Evolutionary conservation across 2,113 vertebrate genomes (phyloP).

Genomic region (Alouatta palliata): DNA sequence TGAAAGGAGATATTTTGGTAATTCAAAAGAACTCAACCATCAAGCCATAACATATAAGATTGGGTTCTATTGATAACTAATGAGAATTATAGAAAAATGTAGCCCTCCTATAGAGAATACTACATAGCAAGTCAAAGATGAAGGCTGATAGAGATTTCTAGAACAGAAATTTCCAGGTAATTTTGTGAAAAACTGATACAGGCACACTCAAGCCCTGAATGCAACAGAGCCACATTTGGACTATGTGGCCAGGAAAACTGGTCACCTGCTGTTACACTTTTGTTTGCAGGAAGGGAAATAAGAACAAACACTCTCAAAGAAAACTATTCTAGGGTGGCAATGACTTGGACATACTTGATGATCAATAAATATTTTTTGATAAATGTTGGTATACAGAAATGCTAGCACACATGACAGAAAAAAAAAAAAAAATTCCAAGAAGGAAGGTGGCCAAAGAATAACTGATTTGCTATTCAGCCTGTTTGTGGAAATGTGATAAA

Average conservation of each 20-base stretch:
- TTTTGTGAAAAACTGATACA: background rate
- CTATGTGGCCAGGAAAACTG: background rate
- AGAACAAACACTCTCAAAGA: background rate
- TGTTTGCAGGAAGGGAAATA: background rate
- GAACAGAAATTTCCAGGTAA: background rate
- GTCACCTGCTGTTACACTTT: background rate
- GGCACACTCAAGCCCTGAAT: background rate
- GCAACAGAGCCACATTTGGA: background rate
- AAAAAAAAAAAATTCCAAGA: background rate
- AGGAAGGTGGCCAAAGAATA: background rate
- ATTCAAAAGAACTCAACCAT: conserved; percentile 33
- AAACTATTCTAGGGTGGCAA: background rate
- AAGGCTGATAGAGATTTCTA: background rate
- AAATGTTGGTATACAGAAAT: background rate
- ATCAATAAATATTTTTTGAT: background rate
- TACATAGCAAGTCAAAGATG: background rate
- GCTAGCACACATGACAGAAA: background rate
- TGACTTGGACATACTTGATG: background rate
- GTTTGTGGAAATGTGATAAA: background rate
- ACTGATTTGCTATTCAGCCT: background rate
- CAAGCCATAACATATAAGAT: background rate
- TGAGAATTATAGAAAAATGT: background rate
- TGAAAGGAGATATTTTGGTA: background rate
- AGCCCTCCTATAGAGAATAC: background rate
- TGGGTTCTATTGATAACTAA: background rate